Percentiles rank a stretch among this genome's conserved stretches.
phyloP scores from a whole-genome alignment of 2,888 invertebrate species.

The Bembecia ichneumoniformis region DNA sequence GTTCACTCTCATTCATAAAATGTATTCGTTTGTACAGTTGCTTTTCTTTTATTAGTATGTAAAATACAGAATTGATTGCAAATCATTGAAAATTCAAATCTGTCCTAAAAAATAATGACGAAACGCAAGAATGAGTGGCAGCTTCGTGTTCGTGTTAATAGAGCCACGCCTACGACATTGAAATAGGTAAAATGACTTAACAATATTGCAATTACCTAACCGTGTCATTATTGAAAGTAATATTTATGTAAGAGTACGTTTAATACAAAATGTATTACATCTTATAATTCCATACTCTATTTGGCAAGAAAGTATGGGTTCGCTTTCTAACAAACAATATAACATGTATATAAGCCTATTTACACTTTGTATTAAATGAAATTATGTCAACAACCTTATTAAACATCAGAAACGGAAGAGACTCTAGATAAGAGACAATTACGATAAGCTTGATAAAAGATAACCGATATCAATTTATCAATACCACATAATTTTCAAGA shows the following conservation, averaged over 20 bases:
- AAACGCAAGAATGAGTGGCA: neutral
- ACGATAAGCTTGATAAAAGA: no score
- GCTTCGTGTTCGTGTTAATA: neutral
- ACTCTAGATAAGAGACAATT: no score
- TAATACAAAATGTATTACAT: neutral
- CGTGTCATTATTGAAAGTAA: neutral
- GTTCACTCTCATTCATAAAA: no score
- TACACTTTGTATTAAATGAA: constrained; percentile 9
- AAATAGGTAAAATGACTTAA: neutral
- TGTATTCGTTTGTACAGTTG: no score
- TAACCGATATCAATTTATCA: no score
- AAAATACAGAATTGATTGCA: no score
- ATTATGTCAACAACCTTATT: constrained; percentile 24
- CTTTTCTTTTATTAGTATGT: no score
- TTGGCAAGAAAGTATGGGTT: no score
- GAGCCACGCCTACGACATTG: neutral
- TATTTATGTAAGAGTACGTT: neutral
- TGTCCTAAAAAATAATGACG: neutral
- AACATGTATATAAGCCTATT: no score
- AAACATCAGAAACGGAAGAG: constrained; percentile 24
- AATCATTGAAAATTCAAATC: no score
- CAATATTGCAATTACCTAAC: neutral
- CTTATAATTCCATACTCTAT: neutral
- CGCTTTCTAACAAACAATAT: no score
- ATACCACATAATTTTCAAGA: no score